Evolutionary conservation across 2,797 vertebrate genomes (phyloP), one percentile per base, ranked within the genome.

Genomic region (Oreonectes daqikongensis): DNA sequence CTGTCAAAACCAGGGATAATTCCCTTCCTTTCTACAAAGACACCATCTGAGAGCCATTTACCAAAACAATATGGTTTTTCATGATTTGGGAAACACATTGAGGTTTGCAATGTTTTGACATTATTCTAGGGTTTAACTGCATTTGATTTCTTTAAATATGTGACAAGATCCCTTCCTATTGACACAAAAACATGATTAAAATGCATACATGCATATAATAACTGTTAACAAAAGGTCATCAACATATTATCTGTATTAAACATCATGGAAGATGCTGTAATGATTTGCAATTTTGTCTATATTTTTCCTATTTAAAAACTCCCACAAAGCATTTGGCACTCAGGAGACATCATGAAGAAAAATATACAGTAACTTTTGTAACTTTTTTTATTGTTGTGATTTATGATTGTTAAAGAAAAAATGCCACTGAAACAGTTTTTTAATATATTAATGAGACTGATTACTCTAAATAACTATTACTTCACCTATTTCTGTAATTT

Each of bases 31-130:
- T 72, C 57, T 67, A 55, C 77, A 72, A 76, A 75, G 90, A 90
- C 79, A 86, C 90, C 96, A 98, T 94, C 95, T 97, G 95, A 95
- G 94, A 97, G 92, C 90, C 92, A 96, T 98, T 96, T 96, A 90
- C 86, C 85, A 88, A 89, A 95, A 95, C 95, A 95, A 93, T 94
- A 93, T 91, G 92, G 52, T 95, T 92, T 93, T 93, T 95, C 93
- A 93, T 95, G 94, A 93, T 94, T 95, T 90, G 92, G 90, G 92
- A 90, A 76, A 85, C 38, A 79, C 86, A 92, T 94, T 82, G 92
- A 91, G 89, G 93, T 92, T 76, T 69, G 69, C 22, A 61, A 92
- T 94, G 93, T 87, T 82, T 88, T 88, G 91, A 92, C 92, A 92
- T 94, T 90, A 93, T 91, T 92, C 89, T 91, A 93, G 92, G 94